Evolutionary conservation across 2,113 vertebrate genomes (phyloP).

Genomic region (Empidonax alnorum): DNA sequence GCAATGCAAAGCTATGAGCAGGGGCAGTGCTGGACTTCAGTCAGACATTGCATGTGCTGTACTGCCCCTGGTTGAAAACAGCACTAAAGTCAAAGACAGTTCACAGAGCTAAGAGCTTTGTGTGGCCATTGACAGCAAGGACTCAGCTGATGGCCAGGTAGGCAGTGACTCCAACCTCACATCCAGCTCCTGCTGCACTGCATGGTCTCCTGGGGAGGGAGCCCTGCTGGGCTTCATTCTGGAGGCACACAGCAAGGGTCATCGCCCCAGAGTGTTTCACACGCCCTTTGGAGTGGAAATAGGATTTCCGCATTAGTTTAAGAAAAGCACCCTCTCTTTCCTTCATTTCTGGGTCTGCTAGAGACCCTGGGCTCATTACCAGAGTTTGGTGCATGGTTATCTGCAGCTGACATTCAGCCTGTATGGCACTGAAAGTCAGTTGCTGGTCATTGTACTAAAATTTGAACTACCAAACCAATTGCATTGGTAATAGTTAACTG

Average conservation of each 20-base stretch:
- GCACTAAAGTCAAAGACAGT: rapidly evolving
- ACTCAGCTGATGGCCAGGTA: neutral
- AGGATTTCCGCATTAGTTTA: neutral
- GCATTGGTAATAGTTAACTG: neutral
- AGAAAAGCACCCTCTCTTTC: neutral
- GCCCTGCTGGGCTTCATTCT: rapidly evolving
- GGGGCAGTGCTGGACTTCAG: neutral
- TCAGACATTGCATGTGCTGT: neutral
- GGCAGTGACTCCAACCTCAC: neutral
- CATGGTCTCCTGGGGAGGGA: rapidly evolving
- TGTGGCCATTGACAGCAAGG: neutral
- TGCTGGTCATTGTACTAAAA: neutral
- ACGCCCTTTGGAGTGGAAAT: neutral
- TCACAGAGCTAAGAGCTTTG: rapidly evolving
- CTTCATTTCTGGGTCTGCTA: neutral
- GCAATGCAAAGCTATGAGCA: neutral
- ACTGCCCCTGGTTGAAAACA: neutral
- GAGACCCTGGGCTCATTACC: neutral
- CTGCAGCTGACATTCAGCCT: neutral
- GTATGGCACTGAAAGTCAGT: neutral
- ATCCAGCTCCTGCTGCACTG: neutral
- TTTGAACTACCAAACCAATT: neutral
- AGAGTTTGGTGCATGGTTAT: neutral
- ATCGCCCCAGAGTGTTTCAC: neutral
- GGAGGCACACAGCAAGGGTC: rapidly evolving